Conservation (phyloP, 2,113 vertebrate species). For the Phoenicopterus ruber region DNA sequence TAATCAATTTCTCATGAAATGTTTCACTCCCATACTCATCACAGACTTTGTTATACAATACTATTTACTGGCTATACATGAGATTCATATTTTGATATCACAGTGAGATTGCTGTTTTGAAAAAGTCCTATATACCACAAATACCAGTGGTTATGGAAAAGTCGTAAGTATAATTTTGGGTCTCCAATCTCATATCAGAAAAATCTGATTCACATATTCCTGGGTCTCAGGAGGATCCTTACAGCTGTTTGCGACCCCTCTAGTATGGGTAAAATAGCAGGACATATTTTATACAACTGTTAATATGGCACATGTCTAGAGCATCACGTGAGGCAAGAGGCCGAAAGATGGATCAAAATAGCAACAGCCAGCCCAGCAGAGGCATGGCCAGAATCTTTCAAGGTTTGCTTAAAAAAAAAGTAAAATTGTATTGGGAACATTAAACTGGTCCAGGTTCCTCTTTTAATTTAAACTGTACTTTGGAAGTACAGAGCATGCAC, state of each 20-base stretch:
- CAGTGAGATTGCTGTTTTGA: not conserved
- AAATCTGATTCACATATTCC: not conserved
- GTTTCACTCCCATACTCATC: not conserved
- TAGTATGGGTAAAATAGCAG: not conserved
- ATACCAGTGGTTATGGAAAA: not conserved
- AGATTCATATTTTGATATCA: not conserved
- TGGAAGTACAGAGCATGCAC: not conserved
- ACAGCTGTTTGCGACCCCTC: not conserved
- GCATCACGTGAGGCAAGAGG: not conserved
- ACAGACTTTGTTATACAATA: not conserved
- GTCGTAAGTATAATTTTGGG: not conserved
- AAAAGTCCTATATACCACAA: not conserved
- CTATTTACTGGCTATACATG: not conserved
- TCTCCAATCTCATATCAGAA: not conserved
- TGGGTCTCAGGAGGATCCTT: not conserved
- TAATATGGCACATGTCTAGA: not conserved
- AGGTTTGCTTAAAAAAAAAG: not conserved
- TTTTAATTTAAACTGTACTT: conserved; percentile 21
- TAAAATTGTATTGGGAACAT: not conserved
- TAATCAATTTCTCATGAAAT: not conserved
- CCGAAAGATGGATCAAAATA: conserved; percentile 15
- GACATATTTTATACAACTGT: not conserved
- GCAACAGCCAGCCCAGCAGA: not conserved
- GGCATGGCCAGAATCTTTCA: not conserved
- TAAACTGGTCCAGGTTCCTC: conserved; percentile 48